These are phyloP conservation scores for Anarrhichthys ocellatus DNA, from an alignment of 2,113 vertebrate species.

Conservation along the genomic window DNA sequence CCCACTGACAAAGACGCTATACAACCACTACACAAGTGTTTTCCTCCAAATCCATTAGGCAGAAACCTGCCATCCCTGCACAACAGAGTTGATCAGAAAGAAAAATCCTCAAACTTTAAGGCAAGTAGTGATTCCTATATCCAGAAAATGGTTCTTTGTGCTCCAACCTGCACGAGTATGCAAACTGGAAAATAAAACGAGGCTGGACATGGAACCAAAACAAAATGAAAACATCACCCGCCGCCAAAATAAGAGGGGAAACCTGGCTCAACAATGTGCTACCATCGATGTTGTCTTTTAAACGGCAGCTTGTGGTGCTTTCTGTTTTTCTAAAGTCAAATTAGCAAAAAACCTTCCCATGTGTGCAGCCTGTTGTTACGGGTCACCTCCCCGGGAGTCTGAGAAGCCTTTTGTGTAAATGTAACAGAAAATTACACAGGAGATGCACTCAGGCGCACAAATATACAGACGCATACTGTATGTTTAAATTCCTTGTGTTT, in stretches of 20 bases:
- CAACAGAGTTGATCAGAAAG: slow-evolving; percentile 10
- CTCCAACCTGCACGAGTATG: slow-evolving; percentile 21
- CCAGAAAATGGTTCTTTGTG: slow-evolving; percentile 13
- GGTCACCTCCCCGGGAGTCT: slow-evolving; percentile 25
- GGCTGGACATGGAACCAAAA: slow-evolving; percentile 27
- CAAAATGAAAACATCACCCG: slow-evolving; percentile 49
- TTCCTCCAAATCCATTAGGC: slow-evolving; percentile 58
- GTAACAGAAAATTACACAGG: slow-evolving; percentile 55
- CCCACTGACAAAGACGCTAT: slow-evolving; percentile 67
- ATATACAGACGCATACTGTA: slow-evolving; percentile 15
- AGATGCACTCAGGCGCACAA: slow-evolving; percentile 29
- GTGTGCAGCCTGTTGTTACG: slow-evolving; percentile 63
- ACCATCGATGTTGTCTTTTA: slow-evolving; percentile 42
- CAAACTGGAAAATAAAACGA: slow-evolving; percentile 60
- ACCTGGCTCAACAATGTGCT: slow-evolving; percentile 19
- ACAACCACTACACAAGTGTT: slow-evolving; percentile 68
- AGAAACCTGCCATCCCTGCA: slow-evolving; percentile 22
- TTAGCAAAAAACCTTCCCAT: slow-evolving; percentile 71
- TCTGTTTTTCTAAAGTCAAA: slow-evolving; percentile 56
- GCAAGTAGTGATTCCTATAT: slow-evolving; percentile 14
- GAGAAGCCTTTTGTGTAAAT: slow-evolving; percentile 47
- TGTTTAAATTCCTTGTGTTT: slow-evolving; percentile 38
- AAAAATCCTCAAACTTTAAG: slow-evolving; percentile 17
- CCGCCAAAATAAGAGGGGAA: slow-evolving; percentile 56
- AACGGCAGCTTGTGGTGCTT: slow-evolving; percentile 39